A percentile compares a stretch with the other conserved stretches of the same genome.
These are phyloP conservation scores for Bugula neritina DNA, from an alignment of 2,888 invertebrate species.

Conservation along the genomic window DNA sequence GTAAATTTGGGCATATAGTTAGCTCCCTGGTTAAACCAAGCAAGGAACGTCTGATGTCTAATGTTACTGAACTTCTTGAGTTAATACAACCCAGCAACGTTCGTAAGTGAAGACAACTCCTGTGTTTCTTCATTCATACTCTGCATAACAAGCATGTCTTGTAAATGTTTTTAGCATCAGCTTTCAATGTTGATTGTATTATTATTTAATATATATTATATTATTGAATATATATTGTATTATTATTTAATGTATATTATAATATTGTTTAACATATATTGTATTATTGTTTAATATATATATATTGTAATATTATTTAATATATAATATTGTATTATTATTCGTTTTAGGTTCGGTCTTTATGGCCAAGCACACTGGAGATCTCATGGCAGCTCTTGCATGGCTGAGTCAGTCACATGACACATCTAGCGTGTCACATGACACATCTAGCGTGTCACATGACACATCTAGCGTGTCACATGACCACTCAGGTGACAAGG, in stretches of 20 bases:
- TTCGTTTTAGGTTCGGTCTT: slow-evolving; percentile 63
- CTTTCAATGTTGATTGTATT: background rate
- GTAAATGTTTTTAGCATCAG: too few species aligned
- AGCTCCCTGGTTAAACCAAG: slow-evolving; percentile 7
- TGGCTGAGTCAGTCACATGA: background rate
- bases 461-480: background rate
- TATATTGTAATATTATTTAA: too few species aligned
- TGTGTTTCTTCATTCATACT: too few species aligned
- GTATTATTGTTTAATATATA: too few species aligned
- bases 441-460: background rate
- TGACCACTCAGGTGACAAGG: background rate
- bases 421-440: too few species aligned
- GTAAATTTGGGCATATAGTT: slow-evolving; percentile 40
- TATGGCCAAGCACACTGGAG: slow-evolving; percentile 61
- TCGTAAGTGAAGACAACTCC: background rate
- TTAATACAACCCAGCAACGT: slow-evolving; percentile 11
- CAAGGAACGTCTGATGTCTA: background rate
- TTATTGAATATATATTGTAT: too few species aligned
- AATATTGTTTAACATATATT: too few species aligned
- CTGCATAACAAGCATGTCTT: too few species aligned
- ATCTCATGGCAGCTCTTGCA: background rate
- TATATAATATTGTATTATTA: too few species aligned
- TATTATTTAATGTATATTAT: too few species aligned
- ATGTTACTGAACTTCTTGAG: background rate
- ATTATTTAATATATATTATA: too few species aligned